phyloP scores from a whole-genome alignment of 2,888 invertebrate genomes.

The Drosophila kokeensis region DNA sequence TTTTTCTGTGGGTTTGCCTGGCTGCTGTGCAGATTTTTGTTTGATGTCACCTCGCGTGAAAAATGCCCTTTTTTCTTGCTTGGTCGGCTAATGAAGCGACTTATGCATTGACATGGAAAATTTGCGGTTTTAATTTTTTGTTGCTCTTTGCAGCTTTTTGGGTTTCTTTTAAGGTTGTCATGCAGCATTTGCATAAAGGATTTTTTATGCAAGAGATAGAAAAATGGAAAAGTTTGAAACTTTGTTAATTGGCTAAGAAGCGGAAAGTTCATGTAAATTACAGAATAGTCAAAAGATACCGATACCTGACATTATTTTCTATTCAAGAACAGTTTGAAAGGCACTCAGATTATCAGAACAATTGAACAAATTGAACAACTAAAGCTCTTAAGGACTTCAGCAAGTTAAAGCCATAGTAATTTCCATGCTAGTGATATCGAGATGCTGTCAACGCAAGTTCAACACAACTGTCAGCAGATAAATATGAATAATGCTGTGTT shows the following conservation, averaged over 20 bases:
- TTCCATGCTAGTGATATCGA: constrained; percentile 35
- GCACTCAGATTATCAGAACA: background rate
- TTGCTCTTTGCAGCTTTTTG: background rate
- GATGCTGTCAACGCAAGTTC: constrained; percentile 22
- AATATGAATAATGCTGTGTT: constrained; percentile 44
- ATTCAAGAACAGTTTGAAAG: background rate
- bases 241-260: constrained; percentile 61
- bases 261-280: background rate
- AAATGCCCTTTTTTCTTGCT: constrained; percentile 25
- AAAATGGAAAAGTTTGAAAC: constrained; percentile 35
- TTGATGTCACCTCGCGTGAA: constrained; percentile 63
- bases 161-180: constrained; percentile 58
- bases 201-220: constrained; percentile 15
- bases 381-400: background rate
- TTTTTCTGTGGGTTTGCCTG: constrained; percentile 11
- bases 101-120: constrained; percentile 81
- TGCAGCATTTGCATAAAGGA: constrained; percentile 69
- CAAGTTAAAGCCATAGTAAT: background rate
- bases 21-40: constrained; percentile 45
- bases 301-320: background rate
- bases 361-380: background rate
- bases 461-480: constrained; percentile 21
- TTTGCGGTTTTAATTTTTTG: constrained; percentile 61
- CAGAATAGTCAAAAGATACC: background rate
- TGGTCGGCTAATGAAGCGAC: constrained; percentile 74